Evolutionary conservation across 1,140 invertebrate species (phyloP).

Genomic region (Ceratosolen solmsi): DNA sequence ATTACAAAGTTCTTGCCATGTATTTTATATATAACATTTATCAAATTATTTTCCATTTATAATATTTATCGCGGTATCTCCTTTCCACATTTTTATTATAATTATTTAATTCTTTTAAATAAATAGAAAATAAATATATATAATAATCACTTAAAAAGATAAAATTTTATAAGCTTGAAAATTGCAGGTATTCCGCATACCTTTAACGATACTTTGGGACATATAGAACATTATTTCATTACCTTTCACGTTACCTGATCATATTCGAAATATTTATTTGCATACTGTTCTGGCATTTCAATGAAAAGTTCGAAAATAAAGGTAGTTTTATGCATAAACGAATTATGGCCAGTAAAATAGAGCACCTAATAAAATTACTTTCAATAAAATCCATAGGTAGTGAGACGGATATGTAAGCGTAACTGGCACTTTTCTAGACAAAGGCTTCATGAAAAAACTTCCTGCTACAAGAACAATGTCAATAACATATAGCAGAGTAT

Average conservation of each 20-base stretch:
- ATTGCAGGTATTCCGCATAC: not conserved
- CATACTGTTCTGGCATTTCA: not conserved
- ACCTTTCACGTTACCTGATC: not conserved
- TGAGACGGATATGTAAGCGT: constrained; percentile 2
- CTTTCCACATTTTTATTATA: too few relatives aligned
- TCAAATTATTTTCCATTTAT: too few relatives aligned
- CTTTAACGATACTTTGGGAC: not conserved
- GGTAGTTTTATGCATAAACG: constrained; percentile 20
- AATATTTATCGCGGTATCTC: too few relatives aligned
- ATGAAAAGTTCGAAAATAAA: constrained; percentile 10
- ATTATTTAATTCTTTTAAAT: not conserved
- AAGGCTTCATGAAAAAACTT: not conserved
- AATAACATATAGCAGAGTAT: not conserved
- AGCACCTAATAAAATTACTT: constrained; percentile 20
- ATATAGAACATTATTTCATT: constrained; percentile 18
- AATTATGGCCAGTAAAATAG: constrained; percentile 26
- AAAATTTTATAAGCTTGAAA: not conserved
- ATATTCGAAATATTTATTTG: constrained; percentile 7
- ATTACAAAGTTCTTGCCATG: too few relatives aligned
- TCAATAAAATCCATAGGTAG: not conserved
- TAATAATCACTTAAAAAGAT: constrained; percentile 23
- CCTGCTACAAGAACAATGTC: not conserved
- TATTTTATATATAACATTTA: too few relatives aligned
- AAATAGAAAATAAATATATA: constrained; percentile 11
- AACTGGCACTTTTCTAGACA: not conserved